These are phyloP conservation scores for Bubo bubo DNA, from an alignment of 2,113 vertebrate species.

Conservation along the genomic window DNA sequence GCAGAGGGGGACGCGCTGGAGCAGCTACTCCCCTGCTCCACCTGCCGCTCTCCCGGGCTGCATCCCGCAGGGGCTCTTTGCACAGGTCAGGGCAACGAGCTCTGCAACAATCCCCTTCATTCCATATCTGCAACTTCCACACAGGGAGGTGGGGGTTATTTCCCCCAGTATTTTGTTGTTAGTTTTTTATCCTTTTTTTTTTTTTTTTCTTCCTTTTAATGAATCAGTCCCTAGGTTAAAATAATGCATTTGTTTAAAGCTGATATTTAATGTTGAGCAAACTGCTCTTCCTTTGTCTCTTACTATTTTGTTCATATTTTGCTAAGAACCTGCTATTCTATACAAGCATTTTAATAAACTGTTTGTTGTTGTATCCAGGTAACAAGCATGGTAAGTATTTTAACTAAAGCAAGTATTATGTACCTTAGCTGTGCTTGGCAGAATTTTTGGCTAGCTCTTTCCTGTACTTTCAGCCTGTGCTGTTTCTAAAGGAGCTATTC, in stretches of 20 bases:
- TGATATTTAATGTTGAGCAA: conserved; percentile 30
- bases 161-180: background rate
- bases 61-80: background rate
- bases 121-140: background rate
- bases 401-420: conserved; percentile 75
- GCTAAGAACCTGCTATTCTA: conserved; percentile 67
- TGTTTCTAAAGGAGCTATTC: conserved; percentile 75
- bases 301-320: conserved; percentile 54
- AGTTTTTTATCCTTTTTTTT: background rate
- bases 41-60: background rate
- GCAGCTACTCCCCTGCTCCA: conserved; percentile 21
- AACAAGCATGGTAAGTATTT: conserved; percentile 99
- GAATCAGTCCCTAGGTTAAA: conserved; percentile 58
- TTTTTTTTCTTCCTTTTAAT: conserved; percentile 27
- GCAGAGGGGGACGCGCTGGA: background rate
- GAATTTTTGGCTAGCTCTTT: conserved; percentile 81
- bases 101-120: background rate
- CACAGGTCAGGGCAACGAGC: background rate
- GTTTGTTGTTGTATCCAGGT: conserved; percentile 95
- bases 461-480: conserved; percentile 78
- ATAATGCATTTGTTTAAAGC: background rate
- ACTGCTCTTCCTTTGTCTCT: conserved; percentile 33
- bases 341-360: conserved; percentile 82
- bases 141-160: background rate
- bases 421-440: conserved; percentile 81